Percentiles rank a stretch among this genome's conserved stretches.
These are phyloP conservation scores for Sphyrna mokarran DNA, from an alignment of 2,113 vertebrate genomes.

Conservation along the genomic window DNA sequence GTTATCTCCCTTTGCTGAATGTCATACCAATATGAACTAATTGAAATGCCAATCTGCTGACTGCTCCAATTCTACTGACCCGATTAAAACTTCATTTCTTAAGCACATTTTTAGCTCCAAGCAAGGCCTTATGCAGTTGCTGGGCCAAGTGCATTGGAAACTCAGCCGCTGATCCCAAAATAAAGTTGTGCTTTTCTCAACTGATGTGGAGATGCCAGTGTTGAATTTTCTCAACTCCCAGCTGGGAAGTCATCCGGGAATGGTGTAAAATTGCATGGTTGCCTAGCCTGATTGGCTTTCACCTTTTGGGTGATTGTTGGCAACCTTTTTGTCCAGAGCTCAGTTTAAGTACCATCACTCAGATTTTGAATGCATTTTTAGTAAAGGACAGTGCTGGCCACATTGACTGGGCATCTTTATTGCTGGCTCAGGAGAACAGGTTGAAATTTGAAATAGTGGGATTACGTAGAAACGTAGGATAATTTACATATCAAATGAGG, in stretches of 20 bases:
- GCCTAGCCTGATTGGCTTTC: background rate
- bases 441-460: background rate
- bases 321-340: background rate
- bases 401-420: background rate
- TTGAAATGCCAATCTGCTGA: slow-evolving; percentile 1
- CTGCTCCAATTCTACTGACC: background rate
- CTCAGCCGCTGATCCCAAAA: background rate
- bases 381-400: background rate
- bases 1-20: background rate
- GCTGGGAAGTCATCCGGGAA: background rate
- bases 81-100: background rate
- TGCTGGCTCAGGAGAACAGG: background rate
- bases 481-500: no score
- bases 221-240: background rate
- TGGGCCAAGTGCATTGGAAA: background rate
- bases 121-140: background rate
- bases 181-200: no score
- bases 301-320: background rate
- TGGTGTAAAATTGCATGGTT: background rate
- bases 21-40: background rate
- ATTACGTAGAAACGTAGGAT: background rate
- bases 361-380: background rate
- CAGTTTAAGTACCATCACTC: background rate
- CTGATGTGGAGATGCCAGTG: no score
- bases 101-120: background rate